Percentiles rank a stretch among this genome's conserved stretches.
These are phyloP conservation scores for Brachyhypopomus gauderio DNA, from an alignment of 2,113 vertebrate species.

Conservation along the genomic window DNA sequence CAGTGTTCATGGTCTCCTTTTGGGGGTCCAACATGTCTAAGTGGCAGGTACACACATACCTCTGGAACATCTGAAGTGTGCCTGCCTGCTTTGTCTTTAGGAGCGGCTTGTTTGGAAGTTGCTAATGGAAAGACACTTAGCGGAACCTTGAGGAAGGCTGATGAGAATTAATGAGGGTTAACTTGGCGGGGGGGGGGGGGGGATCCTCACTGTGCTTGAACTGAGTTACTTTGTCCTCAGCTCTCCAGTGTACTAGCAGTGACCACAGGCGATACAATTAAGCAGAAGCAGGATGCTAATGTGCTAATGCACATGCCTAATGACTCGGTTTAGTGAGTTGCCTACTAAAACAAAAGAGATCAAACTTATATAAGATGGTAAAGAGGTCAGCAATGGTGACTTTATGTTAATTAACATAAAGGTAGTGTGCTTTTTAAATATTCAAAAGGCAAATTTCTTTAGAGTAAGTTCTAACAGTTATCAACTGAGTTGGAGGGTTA, in stretches of 20 bases:
- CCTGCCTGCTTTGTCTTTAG: not conserved
- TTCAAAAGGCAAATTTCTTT: not conserved
- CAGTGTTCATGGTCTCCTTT: too few relatives aligned
- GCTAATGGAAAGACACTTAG: not conserved
- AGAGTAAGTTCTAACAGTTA: not conserved
- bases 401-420: constrained; percentile 17
- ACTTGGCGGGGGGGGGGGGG: constrained; percentile 32
- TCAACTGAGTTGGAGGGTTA: not conserved
- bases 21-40: not conserved
- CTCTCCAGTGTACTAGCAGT: constrained; percentile 51
- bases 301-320: constrained; percentile 53
- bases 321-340: constrained; percentile 49
- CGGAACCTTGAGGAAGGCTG: constrained; percentile 37
- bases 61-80: not conserved
- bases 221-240: constrained; percentile 36
- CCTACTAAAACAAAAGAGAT: constrained; percentile 49
- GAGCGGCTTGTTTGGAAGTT: constrained; percentile 13
- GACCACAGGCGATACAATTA: constrained; percentile 50
- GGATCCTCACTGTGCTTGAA: constrained; percentile 45
- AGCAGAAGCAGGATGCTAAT: constrained; percentile 52
- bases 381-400: not conserved
- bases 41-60: not conserved
- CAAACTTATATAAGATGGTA: constrained; percentile 35
- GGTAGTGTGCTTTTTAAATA: not conserved
- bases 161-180: constrained; percentile 53